phyloP scores from a whole-genome alignment of 2,888 invertebrate genomes.

The Unio pictorum region DNA sequence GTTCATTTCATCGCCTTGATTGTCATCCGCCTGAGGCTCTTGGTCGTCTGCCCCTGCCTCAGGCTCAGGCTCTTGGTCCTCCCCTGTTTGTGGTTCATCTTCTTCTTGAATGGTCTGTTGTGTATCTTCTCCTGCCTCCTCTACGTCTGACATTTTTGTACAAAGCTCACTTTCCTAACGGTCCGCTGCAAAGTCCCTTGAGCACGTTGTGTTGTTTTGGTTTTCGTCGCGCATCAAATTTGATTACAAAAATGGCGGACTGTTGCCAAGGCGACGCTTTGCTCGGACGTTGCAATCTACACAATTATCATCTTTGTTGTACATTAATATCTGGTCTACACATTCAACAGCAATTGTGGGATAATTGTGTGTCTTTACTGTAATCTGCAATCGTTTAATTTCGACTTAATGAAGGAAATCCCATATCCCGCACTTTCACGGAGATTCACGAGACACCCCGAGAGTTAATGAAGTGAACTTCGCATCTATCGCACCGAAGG shows the following conservation, averaged over 20 bases:
- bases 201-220: constrained; percentile 9
- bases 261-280: constrained; percentile 46
- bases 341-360: too few relatives aligned
- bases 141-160: constrained; percentile 48
- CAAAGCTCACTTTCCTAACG: background rate
- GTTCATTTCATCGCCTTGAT: constrained; percentile 44
- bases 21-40: constrained; percentile 42
- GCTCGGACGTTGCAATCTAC: background rate
- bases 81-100: constrained; percentile 35
- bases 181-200: too few relatives aligned
- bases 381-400: background rate
- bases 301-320: too few relatives aligned
- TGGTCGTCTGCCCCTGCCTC: constrained; percentile 44
- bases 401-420: background rate
- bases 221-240: constrained; percentile 21
- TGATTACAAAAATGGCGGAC: constrained; percentile 55
- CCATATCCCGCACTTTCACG: constrained; percentile 19
- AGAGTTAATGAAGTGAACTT: constrained; percentile 8
- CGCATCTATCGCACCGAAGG: background rate
- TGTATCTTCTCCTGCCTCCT: constrained; percentile 16
- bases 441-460: constrained; percentile 18
- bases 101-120: constrained; percentile 28
- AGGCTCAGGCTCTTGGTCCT: constrained; percentile 44
- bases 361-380: background rate
- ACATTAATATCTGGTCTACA: too few relatives aligned